These are phyloP conservation scores for Mormyrus proboscirostris DNA, from an alignment of 2,797 vertebrate species.

Conservation along the genomic window DNA sequence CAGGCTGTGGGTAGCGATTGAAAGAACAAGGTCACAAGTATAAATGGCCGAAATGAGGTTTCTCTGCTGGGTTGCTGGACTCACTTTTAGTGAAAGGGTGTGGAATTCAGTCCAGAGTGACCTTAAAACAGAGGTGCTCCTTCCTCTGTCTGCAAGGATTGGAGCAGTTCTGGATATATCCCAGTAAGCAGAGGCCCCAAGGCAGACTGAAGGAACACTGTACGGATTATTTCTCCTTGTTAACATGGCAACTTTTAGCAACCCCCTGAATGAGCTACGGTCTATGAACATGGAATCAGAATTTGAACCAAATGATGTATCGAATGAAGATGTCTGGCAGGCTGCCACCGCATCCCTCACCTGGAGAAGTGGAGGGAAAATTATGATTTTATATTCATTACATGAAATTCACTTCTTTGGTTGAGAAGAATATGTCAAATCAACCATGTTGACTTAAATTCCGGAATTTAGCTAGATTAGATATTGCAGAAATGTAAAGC, in stretches of 20 bases:
- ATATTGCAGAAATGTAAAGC: background rate
- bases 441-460: background rate
- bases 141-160: background rate
- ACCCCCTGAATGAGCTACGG: background rate
- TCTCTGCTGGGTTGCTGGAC: background rate
- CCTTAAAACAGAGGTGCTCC: background rate
- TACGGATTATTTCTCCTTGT: background rate
- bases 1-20: background rate
- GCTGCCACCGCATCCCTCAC: background rate
- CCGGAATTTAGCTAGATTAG: background rate
- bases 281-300: background rate
- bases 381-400: background rate
- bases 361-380: background rate
- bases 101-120: background rate
- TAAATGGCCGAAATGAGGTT: background rate
- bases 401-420: background rate
- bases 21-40: background rate
- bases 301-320: background rate
- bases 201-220: background rate
- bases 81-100: background rate
- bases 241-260: background rate
- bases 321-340: background rate
- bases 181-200: background rate
- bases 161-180: background rate
- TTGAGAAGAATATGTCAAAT: background rate